A percentile compares a stretch with the other conserved stretches of the same genome.
phyloP scores from a whole-genome alignment of 2,888 invertebrate species.

The Oxytorus armatus region DNA sequence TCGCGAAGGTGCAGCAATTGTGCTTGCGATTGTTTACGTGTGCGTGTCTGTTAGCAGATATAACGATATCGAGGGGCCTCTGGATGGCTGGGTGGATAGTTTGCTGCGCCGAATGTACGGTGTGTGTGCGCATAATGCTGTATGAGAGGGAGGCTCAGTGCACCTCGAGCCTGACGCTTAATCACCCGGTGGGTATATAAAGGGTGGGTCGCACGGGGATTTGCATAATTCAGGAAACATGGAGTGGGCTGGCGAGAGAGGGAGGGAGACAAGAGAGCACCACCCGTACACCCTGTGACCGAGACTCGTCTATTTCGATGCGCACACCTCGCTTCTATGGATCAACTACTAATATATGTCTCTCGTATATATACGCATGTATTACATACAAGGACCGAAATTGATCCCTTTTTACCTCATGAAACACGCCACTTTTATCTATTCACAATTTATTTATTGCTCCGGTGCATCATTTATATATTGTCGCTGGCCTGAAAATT shows the following conservation, averaged over 20 bases:
- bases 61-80: conserved; percentile 23
- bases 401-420: neutral
- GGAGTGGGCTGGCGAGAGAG: conserved; percentile 61
- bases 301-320: conserved; percentile 54
- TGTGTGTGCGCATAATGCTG: conserved; percentile 35
- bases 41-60: conserved; percentile 16
- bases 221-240: conserved; percentile 69
- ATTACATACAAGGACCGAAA: neutral
- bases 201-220: conserved; percentile 68
- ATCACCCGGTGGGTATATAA: conserved; percentile 66
- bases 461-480: neutral
- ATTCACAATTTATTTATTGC: neutral
- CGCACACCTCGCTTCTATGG: conserved; percentile 39
- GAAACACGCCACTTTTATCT: conserved; percentile 7
- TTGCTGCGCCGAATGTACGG: conserved; percentile 32
- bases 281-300: conserved; percentile 41
- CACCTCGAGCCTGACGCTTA: conserved; percentile 62
- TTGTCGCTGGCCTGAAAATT: neutral
- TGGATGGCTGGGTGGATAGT: conserved; percentile 21
- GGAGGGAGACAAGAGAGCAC: conserved; percentile 4
- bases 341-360: conserved; percentile 37
- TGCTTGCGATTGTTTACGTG: conserved; percentile 34
- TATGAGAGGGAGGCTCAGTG: conserved; percentile 56
- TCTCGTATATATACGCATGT: neutral
- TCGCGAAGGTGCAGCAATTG: conserved; percentile 11